Base-by-base conservation (phyloP, 2,888 invertebrate species). In the Thymelicus sylvestris region DNA sequence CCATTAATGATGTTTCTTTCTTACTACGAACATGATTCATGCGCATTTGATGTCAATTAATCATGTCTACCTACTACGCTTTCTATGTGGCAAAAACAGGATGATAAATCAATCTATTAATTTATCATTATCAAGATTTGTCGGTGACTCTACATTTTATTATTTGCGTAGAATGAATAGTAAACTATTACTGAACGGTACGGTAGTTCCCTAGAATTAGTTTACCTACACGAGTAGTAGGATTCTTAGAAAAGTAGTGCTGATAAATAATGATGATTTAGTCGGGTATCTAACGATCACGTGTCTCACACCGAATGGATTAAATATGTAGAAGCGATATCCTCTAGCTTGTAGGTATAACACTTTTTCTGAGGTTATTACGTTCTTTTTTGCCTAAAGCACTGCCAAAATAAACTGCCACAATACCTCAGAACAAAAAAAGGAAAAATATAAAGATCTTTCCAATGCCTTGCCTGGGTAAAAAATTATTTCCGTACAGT, bases 181-280 rank as follows among this genome's bases (percentile, higher is more conserved):
- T 52, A n/a, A 52, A 52, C 15, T 52, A 52, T 19, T 52, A 52
- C 19, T 19, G 19, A 52, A 52, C 52, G 31, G 24, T 24, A 3
- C 24, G 50, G 52, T 52, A 52, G 52, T 52, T 52, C 52, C 52
- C 52, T 52, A 52, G 52, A 52, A 15, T 19, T 52, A 52, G 52
- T 52, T 19, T 19, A n/a, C n/a, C n/a, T n/a, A 52, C 52, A 52
- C 8, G 52, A 19, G 52, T 52, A 19, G 52, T 52, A 52, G 52
- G 19, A 19, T 52, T 52, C 52, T 15, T 19, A 52, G 52, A 52
- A 52, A n/a, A 6, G 48, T 10, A 12, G 13, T 7, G 6, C n/a
- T 8, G 7, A 15, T 6, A 12, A 12, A n/a, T 48, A 48, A n/a
- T 0, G 13, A 52, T 19, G 19, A 52, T 52, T 52, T 52, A 52